Evolutionary conservation across 2,113 vertebrate species (phyloP), one percentile per base, ranked within the genome.

Genomic region (Marmota monax): DNA sequence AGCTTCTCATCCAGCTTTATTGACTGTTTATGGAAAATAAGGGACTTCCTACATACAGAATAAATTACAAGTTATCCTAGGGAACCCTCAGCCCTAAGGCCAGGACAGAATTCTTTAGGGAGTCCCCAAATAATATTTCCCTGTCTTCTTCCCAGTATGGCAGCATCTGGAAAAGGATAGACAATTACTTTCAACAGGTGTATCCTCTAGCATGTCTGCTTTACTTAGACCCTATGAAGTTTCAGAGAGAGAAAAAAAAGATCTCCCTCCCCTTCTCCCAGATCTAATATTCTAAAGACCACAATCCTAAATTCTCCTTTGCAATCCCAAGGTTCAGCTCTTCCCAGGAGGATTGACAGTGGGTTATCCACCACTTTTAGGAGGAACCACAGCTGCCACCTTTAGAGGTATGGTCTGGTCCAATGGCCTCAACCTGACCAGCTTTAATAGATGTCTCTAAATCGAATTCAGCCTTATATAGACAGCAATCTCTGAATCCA

Each of bases 381-480:
- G 13, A 39, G 32, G 90, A 96, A 84, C 10, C 42, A 74, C 63
- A 61, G 17, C 51, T 61, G 11, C 12, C 79, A 58, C 29, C 14
- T 9, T 56, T 37, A 63, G 2, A 25, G 56, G 22, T 78, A 13
- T 48, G 29, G 5, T 63, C 63, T 70, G 27, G 17, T 27, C 58
- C 34, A 27, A 18, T 29, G 13, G 18, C 42, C 25, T 76, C 61
- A 84, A 37, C 10, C 51, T 45, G 53, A 74, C 32, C 20, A 88
- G 37, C 13, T 67, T 79, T 74, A 93, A 76, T 13, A 1, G 17
- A 65, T 61, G 87, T 95, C 22, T 61, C 48, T 76, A 94, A 92
- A 61, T 82, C 14, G 12, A 37, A 69, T 39, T 89, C 16, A 34
- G 23, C 63, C 23, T 56, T 56, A 93, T 88, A 80, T 51, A 73